A percentile compares a stretch with the other conserved stretches of the same genome.
Evolutionary conservation across 2,797 vertebrate genomes (phyloP).

Genomic region (Muraenolepis orangiensis): DNA sequence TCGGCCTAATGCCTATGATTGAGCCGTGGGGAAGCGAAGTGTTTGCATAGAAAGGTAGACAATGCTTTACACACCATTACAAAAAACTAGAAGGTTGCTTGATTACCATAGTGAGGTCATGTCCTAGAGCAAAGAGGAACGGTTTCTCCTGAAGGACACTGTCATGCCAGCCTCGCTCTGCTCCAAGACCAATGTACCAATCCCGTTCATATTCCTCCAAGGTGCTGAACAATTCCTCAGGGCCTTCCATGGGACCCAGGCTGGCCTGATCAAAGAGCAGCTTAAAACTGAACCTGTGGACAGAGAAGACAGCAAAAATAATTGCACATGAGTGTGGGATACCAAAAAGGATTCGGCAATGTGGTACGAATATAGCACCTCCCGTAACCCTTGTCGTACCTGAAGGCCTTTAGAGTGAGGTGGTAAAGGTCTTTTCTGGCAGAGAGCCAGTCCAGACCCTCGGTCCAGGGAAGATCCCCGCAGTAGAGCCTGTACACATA

Average conservation of each 20-base stretch:
- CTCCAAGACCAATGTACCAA: slow-evolving; percentile 92
- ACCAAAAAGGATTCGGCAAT: neutral
- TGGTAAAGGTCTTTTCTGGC: slow-evolving; percentile 90
- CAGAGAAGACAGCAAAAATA: slow-evolving; percentile 16
- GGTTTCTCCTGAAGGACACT: slow-evolving; percentile 92
- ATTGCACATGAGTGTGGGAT: neutral
- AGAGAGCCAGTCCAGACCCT: slow-evolving; percentile 88
- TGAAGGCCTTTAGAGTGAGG: slow-evolving; percentile 90
- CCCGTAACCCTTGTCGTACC: slow-evolving; percentile 73
- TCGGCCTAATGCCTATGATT: neutral
- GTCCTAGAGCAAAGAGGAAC: slow-evolving; percentile 91
- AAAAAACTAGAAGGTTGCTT: slow-evolving; percentile 4
- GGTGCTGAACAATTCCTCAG: slow-evolving; percentile 81
- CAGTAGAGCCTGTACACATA: slow-evolving; percentile 88
- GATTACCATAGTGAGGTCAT: slow-evolving; percentile 93
- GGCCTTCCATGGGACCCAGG: slow-evolving; percentile 85
- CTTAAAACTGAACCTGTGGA: slow-evolving; percentile 89
- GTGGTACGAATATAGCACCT: slow-evolving; percentile 3
- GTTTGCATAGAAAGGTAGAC: neutral
- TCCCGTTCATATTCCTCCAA: slow-evolving; percentile 89
- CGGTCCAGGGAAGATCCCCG: slow-evolving; percentile 88
- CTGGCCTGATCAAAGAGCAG: slow-evolving; percentile 95
- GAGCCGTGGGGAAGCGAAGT: neutral
- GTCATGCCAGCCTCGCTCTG: slow-evolving; percentile 91
- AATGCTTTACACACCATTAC: neutral